These are phyloP conservation scores for Enteromius anoplus DNA, from an alignment of 2,797 vertebrate species.

Conservation along the genomic window DNA sequence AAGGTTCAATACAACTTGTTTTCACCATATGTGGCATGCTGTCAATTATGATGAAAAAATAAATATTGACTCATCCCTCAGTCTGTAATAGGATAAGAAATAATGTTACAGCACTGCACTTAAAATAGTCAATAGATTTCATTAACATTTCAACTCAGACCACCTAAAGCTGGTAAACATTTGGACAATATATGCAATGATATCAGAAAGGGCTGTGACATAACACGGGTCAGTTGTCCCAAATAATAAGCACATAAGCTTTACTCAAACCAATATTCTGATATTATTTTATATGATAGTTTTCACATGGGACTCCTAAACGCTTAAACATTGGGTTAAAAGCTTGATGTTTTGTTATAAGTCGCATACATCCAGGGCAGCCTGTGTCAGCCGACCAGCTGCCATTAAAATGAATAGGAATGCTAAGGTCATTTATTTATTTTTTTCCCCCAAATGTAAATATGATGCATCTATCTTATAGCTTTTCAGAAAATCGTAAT, in stretches of 20 bases:
- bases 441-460: background rate
- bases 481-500: background rate
- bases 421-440: background rate
- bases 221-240: background rate
- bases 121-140: background rate
- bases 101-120: background rate
- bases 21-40: background rate
- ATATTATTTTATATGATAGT: background rate
- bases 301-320: background rate
- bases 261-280: background rate
- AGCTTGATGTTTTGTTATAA: background rate
- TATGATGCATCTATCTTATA: background rate
- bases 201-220: background rate
- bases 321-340: background rate
- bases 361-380: background rate
- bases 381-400: background rate
- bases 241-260: background rate
- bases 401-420: background rate
- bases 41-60: background rate
- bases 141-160: background rate
- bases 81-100: background rate
- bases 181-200: background rate
- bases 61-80: background rate
- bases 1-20: background rate
- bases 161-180: background rate